phyloP scores from a whole-genome alignment of 2,113 vertebrate genomes.

The Phrynosoma platyrhinos region DNA sequence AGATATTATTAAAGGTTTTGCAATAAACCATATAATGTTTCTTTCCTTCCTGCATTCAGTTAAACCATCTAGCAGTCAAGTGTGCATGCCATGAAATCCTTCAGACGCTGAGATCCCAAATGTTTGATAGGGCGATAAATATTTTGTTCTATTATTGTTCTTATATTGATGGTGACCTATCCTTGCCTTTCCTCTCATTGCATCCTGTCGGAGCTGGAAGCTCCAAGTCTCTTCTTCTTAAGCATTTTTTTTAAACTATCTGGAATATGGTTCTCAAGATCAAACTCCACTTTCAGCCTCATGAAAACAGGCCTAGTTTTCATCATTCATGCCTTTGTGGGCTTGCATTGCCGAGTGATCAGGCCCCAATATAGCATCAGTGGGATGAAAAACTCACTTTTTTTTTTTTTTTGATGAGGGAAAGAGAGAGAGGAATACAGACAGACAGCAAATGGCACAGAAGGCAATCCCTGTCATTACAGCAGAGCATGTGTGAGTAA shows the following conservation, averaged over 20 bases:
- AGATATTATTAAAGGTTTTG: not conserved
- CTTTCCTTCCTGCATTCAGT: constrained; percentile 23
- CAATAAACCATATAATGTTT: constrained; percentile 25
- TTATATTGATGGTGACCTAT: constrained; percentile 39
- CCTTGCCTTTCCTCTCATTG: constrained; percentile 62
- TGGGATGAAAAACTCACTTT: not conserved
- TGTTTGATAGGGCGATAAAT: constrained; percentile 20
- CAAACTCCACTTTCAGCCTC: not conserved
- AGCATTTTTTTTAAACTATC: constrained; percentile 55
- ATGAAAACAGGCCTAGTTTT: constrained; percentile 13
- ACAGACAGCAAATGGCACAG: no score
- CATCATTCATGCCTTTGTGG: not conserved
- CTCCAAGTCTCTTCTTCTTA: constrained; percentile 60
- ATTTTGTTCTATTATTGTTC: constrained; percentile 46
- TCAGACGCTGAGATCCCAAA: constrained; percentile 17
- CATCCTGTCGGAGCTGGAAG: constrained; percentile 56
- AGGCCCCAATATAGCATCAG: not conserved
- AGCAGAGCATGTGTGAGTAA: no score
- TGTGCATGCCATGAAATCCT: not conserved
- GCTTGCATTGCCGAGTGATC: not conserved
- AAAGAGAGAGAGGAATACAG: no score
- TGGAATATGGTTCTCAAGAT: not conserved
- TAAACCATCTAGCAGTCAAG: constrained; percentile 44
- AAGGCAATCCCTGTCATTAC: no score
- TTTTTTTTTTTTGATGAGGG: not conserved